Evolutionary conservation across 1,140 invertebrate genomes (phyloP), one percentile per base, ranked within the genome.

Genomic region (Pollicipes pollicipes): DNA sequence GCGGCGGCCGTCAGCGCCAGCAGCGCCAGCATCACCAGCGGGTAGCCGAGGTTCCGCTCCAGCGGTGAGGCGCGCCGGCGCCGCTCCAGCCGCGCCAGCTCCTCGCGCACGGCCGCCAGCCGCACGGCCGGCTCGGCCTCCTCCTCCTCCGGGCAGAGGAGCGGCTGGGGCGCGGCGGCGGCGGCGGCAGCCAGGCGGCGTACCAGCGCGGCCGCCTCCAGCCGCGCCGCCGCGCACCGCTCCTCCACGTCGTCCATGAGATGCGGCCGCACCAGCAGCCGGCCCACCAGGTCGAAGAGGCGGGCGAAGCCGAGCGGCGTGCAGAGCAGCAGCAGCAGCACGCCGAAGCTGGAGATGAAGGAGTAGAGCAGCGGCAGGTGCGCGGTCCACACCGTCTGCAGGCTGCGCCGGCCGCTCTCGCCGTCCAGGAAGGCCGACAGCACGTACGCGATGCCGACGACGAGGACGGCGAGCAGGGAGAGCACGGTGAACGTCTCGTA

Each of bases 291-390:
- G 70, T 90, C 90, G 79, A 97, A 97, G 69, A 97, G 81, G 73
- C 87, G 84, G 63, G 92, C 89, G 82, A 97, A 95, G 68, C 95
- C 95, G 69, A 95, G 80, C 0, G 95, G 95, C 37, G 95, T 97
- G 78, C 93, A 96, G 67, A 97, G 92, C 94, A 97, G 81, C 76
- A 98, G 82, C 81, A 96, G 86, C 68, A 97, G 81, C 35, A 95
- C 94, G 73, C 94, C 94, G 72, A 96, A 82, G 80, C 97, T 95
- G 28, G 93, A 96, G 73, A 97, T 90, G 79, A 92, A 95, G 2
- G 94, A 97, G 81, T 97, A 97, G 74, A 97, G 83, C 83, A 96
- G 96, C 75, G 94, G 94, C 75, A 96, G 85, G 83, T 93, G 90
- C n/a, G n/a, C n/a, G n/a, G n/a, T n/a, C n/a, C n/a, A n/a, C n/a